phyloP scores from a whole-genome alignment of 2,797 vertebrate genomes.

The Chiloscyllium punctatum region DNA sequence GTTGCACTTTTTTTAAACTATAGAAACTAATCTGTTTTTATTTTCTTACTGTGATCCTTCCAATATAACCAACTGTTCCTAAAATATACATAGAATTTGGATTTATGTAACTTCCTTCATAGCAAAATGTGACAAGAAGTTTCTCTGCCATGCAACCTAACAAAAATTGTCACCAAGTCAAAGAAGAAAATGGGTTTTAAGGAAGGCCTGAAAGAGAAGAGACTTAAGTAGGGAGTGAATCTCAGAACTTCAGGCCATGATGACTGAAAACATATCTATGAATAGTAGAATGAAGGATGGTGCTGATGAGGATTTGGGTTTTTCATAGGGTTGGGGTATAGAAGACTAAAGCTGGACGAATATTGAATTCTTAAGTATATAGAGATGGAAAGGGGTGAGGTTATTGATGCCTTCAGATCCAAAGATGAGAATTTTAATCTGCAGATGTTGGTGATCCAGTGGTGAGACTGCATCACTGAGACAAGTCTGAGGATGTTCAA shows the following conservation, averaged over 20 bases:
- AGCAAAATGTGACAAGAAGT: neutral
- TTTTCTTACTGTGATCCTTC: neutral
- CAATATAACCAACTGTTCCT: too few relatives aligned
- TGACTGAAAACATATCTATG: too few relatives aligned
- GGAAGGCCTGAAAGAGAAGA: neutral
- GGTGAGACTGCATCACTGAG: neutral
- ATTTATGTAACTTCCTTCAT: too few relatives aligned
- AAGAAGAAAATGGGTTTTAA: neutral
- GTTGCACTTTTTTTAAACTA: neutral
- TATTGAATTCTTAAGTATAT: too few relatives aligned
- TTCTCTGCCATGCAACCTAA: neutral
- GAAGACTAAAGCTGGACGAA: neutral
- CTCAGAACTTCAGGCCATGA: neutral
- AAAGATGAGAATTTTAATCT: neutral
- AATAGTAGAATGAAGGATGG: neutral
- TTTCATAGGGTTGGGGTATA: neutral
- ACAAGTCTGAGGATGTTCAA: neutral
- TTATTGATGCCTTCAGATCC: neutral
- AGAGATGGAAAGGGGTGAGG: neutral
- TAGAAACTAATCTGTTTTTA: neutral
- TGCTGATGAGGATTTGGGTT: neutral
- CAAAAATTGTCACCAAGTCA: neutral
- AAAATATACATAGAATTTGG: neutral
- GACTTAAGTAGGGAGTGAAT: neutral
- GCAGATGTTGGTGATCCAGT: neutral